Conservation (phyloP, 2,888 invertebrate genomes). For the Furcula furcula region DNA sequence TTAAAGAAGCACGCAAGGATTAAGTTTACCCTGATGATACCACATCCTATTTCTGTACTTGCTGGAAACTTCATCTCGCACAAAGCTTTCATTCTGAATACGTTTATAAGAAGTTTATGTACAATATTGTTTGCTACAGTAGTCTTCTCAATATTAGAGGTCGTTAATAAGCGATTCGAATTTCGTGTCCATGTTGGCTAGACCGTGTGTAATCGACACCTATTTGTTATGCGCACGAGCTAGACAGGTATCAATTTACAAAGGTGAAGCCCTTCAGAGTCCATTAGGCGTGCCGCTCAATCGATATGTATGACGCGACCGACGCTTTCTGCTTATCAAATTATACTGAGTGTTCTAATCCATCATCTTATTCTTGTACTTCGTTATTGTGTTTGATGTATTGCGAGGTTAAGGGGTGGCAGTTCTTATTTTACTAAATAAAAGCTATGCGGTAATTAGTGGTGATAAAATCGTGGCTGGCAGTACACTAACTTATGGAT, state of each 20-base stretch:
- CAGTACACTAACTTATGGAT: no score
- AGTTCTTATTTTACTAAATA: no score
- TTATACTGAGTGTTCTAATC: slow-evolving; percentile 35
- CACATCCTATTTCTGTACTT: neutral
- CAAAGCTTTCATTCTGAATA: neutral
- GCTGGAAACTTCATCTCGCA: neutral
- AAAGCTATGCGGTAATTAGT: no score
- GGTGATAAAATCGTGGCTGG: no score
- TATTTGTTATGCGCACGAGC: slow-evolving; percentile 23
- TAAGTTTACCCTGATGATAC: neutral
- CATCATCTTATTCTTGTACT: slow-evolving; percentile 21
- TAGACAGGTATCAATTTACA: slow-evolving; percentile 33
- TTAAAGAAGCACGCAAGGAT: no score
- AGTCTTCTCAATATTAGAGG: neutral
- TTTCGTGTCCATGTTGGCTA: neutral
- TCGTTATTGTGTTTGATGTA: no score
- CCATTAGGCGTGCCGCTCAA: slow-evolving; percentile 44
- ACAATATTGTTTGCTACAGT: no score
- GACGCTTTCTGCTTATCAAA: slow-evolving; percentile 37
- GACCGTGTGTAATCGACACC: slow-evolving; percentile 1
- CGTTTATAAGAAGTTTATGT: no score
- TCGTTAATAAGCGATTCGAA: neutral
- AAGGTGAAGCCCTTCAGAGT: slow-evolving; percentile 48
- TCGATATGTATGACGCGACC: slow-evolving; percentile 42
- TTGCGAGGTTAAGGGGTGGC: no score